Percentiles rank a stretch among this genome's conserved stretches.
Conservation (phyloP, 2,888 invertebrate species). For the Allygus modestus region DNA sequence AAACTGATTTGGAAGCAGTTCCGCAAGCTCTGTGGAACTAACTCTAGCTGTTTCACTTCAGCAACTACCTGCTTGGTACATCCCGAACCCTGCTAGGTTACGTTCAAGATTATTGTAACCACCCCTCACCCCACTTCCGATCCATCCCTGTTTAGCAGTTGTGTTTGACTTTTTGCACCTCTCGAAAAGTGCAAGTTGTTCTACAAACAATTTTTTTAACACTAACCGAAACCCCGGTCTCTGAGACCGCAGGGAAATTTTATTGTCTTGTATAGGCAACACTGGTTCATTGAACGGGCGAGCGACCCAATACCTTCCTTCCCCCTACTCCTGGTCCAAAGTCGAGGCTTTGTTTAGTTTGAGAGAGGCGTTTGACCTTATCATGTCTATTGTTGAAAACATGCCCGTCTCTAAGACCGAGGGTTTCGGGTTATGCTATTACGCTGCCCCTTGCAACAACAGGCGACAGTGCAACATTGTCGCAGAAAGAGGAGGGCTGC, state of each 20-base stretch:
- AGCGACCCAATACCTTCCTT: constrained; percentile 39
- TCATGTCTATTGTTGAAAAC: neutral
- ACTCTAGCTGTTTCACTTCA: too few relatives aligned
- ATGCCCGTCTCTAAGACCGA: constrained; percentile 27
- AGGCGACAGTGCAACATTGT: neutral
- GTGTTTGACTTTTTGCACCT: too few relatives aligned
- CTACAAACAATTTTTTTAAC: too few relatives aligned
- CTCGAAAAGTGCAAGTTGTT: too few relatives aligned
- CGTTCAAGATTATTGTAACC: too few relatives aligned
- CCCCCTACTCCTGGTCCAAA: neutral
- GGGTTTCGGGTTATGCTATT: constrained; percentile 12
- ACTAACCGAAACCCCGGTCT: constrained; percentile 57
- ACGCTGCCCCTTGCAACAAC: neutral
- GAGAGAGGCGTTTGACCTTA: constrained; percentile 41
- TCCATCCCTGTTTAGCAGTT: too few relatives aligned
- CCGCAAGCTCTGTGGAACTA: too few relatives aligned
- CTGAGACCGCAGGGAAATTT: constrained; percentile 56
- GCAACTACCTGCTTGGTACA: too few relatives aligned
- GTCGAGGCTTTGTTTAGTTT: constrained; percentile 23
- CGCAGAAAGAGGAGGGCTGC: too few relatives aligned
- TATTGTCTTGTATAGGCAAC: constrained; percentile 25
- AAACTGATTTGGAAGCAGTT: too few relatives aligned
- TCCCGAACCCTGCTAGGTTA: too few relatives aligned
- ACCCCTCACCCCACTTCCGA: too few relatives aligned
- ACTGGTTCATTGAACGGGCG: constrained; percentile 8